Evolutionary conservation across 2,113 vertebrate species (phyloP), one percentile per base, ranked within the genome.

Genomic region (Esox niger): DNA sequence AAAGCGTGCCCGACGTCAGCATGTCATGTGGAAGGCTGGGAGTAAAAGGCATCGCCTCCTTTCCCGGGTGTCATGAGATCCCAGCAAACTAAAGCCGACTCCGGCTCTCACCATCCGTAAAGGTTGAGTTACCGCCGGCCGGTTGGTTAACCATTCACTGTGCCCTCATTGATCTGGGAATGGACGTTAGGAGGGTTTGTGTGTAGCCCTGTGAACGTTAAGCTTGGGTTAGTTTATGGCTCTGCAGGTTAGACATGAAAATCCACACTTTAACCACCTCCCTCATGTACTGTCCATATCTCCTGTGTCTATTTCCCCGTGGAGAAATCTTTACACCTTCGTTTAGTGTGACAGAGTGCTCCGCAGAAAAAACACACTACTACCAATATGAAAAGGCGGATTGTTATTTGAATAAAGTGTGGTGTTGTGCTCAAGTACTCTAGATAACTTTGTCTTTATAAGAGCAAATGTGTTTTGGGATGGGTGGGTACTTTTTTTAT

Each of bases 21-120:
- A 87, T 87, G 82, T 90, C 89, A 87, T 86, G 87, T 87, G 83
- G 85, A 90, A 90, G 83, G 70, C 62, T 32, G 31, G 57, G 78
- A 87, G 79, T 88, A 82, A 79, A 76, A 79, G 86, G 84, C 85
- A 86, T 85, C 79, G 79, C 79, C 78, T 81, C 66, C 66, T 69
- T 66, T 54, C 71, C 69, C 81, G 66, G 63, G 55, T 69, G 15
- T 78, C 81, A 75, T 72, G 66, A 49, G 59, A 70, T 74, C 77
- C 65, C 75, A 73, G 67, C 78, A 82, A 79, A 79, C 64, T 76
- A 70, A 71, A 65, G 79, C 73, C 73, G 71, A 67, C 31, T 74
- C 38, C 62, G 72, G 68, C 66, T 68, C 52, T 17, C 47, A 60
- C 46, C 67, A 46, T 66, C 73, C 52, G 68, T n/a, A 29, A 59